These are phyloP conservation scores for Nomada fucata DNA, from an alignment of 2,888 invertebrate genomes.

Conservation along the genomic window DNA sequence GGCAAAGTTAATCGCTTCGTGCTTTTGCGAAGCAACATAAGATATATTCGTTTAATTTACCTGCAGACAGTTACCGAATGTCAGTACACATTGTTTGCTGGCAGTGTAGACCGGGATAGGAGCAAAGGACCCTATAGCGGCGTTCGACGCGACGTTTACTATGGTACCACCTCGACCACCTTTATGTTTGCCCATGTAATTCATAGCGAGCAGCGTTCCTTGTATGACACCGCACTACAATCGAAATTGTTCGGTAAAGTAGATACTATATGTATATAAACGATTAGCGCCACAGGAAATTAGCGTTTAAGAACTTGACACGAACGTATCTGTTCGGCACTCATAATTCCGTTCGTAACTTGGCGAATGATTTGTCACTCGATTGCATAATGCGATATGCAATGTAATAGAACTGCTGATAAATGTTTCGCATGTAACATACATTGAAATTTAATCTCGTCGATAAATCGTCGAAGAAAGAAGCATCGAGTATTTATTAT, in stretches of 20 bases:
- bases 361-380: too few species aligned
- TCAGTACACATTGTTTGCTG: slow-evolving; percentile 84
- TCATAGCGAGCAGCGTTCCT: slow-evolving; percentile 81
- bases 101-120: slow-evolving; percentile 85
- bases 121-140: slow-evolving; percentile 82
- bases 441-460: not conserved
- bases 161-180: slow-evolving; percentile 86
- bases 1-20: too few species aligned
- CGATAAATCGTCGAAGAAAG: too few species aligned
- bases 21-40: not conserved
- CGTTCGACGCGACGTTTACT: slow-evolving; percentile 87
- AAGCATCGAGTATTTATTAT: too few species aligned
- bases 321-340: too few species aligned
- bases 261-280: too few species aligned
- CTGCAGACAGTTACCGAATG: slow-evolving; percentile 69
- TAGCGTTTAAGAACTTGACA: too few species aligned
- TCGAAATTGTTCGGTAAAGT: not conserved
- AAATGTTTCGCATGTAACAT: not conserved
- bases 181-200: slow-evolving; percentile 83
- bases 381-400: too few species aligned
- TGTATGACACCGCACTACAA: slow-evolving; percentile 81
- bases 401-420: too few species aligned
- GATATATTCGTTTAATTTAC: slow-evolving; percentile 53
- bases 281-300: too few species aligned
- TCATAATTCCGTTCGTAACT: too few species aligned